Base-by-base conservation (phyloP, 2,113 vertebrate species). In the Eleginops maclovinus region DNA sequence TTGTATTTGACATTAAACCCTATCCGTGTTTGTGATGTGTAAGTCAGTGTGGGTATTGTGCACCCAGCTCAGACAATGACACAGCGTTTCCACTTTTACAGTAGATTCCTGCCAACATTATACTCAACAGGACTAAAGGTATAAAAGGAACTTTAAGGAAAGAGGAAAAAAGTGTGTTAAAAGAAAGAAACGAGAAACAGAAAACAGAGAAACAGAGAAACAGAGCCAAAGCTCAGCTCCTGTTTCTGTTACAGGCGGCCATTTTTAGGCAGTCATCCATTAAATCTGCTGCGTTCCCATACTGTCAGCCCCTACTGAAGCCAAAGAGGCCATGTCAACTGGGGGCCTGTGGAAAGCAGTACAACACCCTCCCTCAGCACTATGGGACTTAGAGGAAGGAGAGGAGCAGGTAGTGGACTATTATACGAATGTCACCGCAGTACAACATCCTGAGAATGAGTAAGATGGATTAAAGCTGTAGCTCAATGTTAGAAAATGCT, bases 211-310 rank as follows among this genome's bases (percentile, higher is more conserved):
- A 31, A 31, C 31, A 31, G 31, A 31, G 72, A 88, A 81, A 75
- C 56, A 81, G 44, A 76, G 72, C 72, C 64, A 12, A 77, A 88
- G 77, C 85, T 71, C 40, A 83, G 81, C 68, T 82, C 84, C 72
- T 51, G 82, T 85, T 91, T 87, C 82, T 9, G 17, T 72, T 75
- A 77, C 55, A 84, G 73, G 85, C 68, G 86, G 81, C 85, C 87
- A 90, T 92, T 90, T 92, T 92, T 90, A 92, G 92, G 88, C 88
- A 91, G 81, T 92, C 92, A 91, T 93, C 88, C 89, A 92, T 93
- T 93, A 91, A 76, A 64, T 80, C 74, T 65, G 49, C 83, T 72
- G 81, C 21, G 90, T 54, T 88, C 92, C 89, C 88, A 93, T 89
- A 91, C 84, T 91, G 93, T 93, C 89, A 90, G 81, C 74, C 80